Base-by-base conservation (phyloP, 2,888 invertebrate genomes). In the Xanthia togata region DNA sequence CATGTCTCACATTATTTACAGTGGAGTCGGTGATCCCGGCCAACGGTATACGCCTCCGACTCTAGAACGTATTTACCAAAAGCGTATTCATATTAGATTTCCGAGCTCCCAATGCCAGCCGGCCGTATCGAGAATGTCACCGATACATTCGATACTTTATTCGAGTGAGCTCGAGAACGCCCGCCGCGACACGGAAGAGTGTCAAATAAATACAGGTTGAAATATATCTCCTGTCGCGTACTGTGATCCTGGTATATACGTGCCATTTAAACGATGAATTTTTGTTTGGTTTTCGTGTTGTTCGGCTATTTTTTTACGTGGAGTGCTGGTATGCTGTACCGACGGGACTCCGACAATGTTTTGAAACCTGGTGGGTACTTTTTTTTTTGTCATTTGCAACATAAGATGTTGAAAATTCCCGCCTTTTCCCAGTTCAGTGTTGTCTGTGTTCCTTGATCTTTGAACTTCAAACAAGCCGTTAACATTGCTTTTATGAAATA, bases 31-130 rank as follows among this genome's bases (percentile, higher is more conserved):
- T 91, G 92, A 91, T 91, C 91, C 89, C 88, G 77, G 75, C 85
- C 93, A 93, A 92, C 92, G 91, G 93, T 90, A 91, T 85, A 90
- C 90, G 90, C 93, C 89, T 89, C 82, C 93, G 90, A 89, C 92
- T 91, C 86, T 88, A 90, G 86, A 89, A 89, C 90, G 92, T 94
- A 94, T 95, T 95, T 92, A 91, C 95, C 95, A 93, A 95, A 95
- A 95, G 90, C 93, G 95, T 95, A 96, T 96, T 95, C 96, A 96
- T 96, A 96, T 96, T 96, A 95, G 95, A 95, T 96, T 95, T 94
- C 93, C 94, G 93, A 94, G 93, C 92, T 92, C 91, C 92, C 94
- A 94, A 94, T 93, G 94, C 91, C 94, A 92, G 88, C 89, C 89
- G 91, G 92, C 93, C 92, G 93, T 93, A 94, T 93, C 92, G 92